Base-by-base conservation (phyloP, 2,113 vertebrate species). In the Melierax canorus region DNA sequence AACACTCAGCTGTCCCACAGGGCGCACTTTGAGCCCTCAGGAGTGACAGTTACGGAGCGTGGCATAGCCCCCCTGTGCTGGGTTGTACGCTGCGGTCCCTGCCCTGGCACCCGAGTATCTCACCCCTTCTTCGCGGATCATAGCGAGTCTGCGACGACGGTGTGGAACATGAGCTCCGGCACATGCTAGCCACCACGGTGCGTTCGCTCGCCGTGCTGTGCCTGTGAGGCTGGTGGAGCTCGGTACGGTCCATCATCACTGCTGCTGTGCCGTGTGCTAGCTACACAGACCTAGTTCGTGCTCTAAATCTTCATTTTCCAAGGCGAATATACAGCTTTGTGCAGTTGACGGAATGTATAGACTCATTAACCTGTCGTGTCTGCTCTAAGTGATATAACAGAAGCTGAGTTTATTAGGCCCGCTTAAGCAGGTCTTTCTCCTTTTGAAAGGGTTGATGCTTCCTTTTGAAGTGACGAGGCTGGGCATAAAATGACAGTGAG, bases 21-120 rank as follows among this genome's bases (percentile, higher is more conserved):
- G 27, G 67, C 4, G 0, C 2, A 1, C 56, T 94, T 79, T 51
- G 64, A 73, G 34, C 3, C 0, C 34, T 63, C 10, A 7, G 36
- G 17, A 32, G 7, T 13, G 34, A 59, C 58, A 77, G n/a, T 7
- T 63, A 9, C 0, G 0, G 30, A n/a, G n/a, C 0, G 0, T 15
- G 63, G 19, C 78, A 55, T 45, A 46, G n/a, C 38, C 36, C 34
- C 16, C 3, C 0, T 1, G 7, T 14, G 7, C 32, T 41, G 56
- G 30, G 39, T 17, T 73, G 48, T 19, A 9, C 0, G 0, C 51
- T 36, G 34, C 1, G 4, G 43, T 60, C 60, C 39, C 26, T 78
- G 62, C 15, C 38, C 46, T 34, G 67, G 29, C 19, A 13, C 53
- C 24, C 0, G 0, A 10, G 30, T 32, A 1, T 46, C 20, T 59